Percentiles rank a stretch among this genome's conserved stretches.
phyloP scores from a whole-genome alignment of 2,113 vertebrate genomes.

The Neoarius graeffei region DNA sequence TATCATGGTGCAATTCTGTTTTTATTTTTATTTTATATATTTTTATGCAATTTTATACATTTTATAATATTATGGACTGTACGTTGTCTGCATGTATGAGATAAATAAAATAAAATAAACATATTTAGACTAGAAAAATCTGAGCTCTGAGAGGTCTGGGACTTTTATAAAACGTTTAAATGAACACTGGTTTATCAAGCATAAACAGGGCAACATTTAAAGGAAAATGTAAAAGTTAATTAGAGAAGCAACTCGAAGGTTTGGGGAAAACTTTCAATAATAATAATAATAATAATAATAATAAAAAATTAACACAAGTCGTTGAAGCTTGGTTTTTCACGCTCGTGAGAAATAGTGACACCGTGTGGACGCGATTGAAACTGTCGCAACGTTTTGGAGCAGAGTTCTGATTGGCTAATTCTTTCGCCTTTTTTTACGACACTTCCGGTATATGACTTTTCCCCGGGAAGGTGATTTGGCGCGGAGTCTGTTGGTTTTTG shows the following conservation, averaged over 20 bases:
- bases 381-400: not conserved
- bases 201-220: not conserved
- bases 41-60: too few relatives aligned
- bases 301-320: too few relatives aligned
- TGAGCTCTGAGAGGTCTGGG: not conserved
- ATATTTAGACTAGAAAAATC: too few relatives aligned
- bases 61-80: too few relatives aligned
- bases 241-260: not conserved
- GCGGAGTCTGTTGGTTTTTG: constrained; percentile 66
- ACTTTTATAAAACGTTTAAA: not conserved
- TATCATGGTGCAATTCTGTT: too few relatives aligned
- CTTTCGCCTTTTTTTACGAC: constrained; percentile 22
- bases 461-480: constrained; percentile 75
- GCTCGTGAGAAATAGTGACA: not conserved
- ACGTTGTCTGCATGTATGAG: too few relatives aligned
- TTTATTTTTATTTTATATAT: too few relatives aligned
- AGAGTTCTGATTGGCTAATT: constrained; percentile 11
- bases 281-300: too few relatives aligned
- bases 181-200: not conserved
- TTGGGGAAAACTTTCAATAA: not conserved
- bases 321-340: not conserved
- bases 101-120: too few relatives aligned
- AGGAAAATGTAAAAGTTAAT: not conserved
- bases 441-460: constrained; percentile 71
- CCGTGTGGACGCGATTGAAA: not conserved